Evolutionary conservation across 2,797 vertebrate species (phyloP).

Genomic region (Antrozous pallidus): DNA sequence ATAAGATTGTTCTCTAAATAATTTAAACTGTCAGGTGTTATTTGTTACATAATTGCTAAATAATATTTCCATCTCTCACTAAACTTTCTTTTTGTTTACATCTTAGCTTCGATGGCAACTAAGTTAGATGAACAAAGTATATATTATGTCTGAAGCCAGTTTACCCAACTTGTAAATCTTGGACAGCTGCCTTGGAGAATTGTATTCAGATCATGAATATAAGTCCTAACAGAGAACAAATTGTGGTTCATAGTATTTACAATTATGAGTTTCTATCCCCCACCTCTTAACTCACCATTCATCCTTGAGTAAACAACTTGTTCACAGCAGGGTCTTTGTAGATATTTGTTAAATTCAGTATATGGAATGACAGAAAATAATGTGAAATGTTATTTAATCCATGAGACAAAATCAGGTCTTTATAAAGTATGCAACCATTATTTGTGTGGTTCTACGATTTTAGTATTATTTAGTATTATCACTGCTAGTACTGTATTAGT

Average conservation of each 20-base stretch:
- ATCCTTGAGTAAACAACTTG: not conserved
- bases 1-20: not conserved
- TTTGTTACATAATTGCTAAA: not conserved
- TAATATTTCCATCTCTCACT: not conserved
- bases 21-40: not conserved
- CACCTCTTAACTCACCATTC: not conserved
- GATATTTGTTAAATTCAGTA: not conserved
- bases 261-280: not conserved
- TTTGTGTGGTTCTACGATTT: not conserved
- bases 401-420: not conserved
- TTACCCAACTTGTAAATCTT: not conserved
- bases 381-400: not conserved
- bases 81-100: not conserved
- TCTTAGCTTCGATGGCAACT: not conserved
- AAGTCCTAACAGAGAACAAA: not conserved
- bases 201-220: fast-evolving
- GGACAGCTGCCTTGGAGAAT: not conserved
- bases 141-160: not conserved
- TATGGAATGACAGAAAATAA: not conserved
- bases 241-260: not conserved
- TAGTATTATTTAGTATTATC: not conserved
- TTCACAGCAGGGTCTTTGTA: not conserved
- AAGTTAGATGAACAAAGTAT: not conserved
- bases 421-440: not conserved
- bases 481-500: not conserved